These are phyloP conservation scores for Rhinogobio ventralis DNA, from an alignment of 2,797 vertebrate species.

Conservation along the genomic window DNA sequence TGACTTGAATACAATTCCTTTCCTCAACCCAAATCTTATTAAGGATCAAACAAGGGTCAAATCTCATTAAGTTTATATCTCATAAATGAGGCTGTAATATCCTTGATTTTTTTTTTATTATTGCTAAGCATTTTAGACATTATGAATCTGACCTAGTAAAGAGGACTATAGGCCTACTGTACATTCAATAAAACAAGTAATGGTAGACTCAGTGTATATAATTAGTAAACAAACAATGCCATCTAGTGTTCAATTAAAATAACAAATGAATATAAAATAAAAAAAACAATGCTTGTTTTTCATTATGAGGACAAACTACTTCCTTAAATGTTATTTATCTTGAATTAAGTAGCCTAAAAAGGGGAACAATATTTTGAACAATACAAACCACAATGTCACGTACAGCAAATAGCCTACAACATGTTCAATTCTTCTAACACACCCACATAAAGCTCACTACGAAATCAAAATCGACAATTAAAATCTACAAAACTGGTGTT, in stretches of 20 bases:
- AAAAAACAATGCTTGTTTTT: not conserved
- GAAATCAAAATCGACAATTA: not conserved
- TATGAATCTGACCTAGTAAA: not conserved
- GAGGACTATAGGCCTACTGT: no score
- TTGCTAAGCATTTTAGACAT: not conserved
- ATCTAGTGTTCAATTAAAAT: conserved; percentile 26
- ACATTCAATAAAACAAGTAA: not conserved
- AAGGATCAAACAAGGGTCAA: not conserved
- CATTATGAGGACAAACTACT: not conserved
- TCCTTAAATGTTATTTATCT: not conserved
- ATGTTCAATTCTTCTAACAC: not conserved
- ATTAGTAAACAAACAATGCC: conserved; percentile 21
- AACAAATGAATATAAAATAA: not conserved
- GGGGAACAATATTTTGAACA: not conserved
- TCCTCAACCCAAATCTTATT: not conserved
- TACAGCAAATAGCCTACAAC: not conserved
- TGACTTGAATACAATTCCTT: not conserved
- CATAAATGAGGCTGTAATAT: not conserved
- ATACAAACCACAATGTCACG: not conserved
- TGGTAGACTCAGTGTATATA: not conserved
- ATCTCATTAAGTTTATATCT: not conserved
- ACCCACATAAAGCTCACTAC: not conserved
- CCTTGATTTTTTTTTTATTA: not conserved
- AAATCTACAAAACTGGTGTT: no score
- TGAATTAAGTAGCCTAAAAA: not conserved